phyloP scores from a whole-genome alignment of 2,888 invertebrate genomes.

The Amphiduros pacificus region DNA sequence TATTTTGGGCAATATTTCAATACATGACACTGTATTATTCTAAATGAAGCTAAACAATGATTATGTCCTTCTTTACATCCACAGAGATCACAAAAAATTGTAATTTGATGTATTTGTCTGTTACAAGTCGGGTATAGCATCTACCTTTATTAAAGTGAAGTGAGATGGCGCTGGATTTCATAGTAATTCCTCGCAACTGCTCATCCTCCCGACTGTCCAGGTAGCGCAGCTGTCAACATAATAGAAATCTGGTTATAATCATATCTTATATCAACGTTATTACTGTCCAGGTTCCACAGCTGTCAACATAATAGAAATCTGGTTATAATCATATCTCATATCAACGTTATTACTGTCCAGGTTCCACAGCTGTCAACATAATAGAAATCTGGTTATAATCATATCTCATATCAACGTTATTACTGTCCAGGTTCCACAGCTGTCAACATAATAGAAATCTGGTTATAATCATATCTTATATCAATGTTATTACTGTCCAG shows the following conservation, averaged over 20 bases:
- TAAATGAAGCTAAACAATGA: no score
- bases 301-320: constrained; percentile 40
- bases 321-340: not conserved
- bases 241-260: not conserved
- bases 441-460: constrained; percentile 40
- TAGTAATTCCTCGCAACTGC: constrained; percentile 95
- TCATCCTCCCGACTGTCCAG: constrained; percentile 96
- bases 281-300: constrained; percentile 86
- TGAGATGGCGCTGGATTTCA: constrained; percentile 96
- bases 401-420: constrained; percentile 75
- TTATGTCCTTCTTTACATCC: no score
- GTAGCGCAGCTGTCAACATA: constrained; percentile 68
- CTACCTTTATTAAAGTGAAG: constrained; percentile 68
- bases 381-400: not conserved
- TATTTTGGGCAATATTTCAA: no score
- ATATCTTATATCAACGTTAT: constrained; percentile 75
- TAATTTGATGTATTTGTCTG: no score
- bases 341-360: constrained; percentile 96
- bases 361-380: constrained; percentile 68
- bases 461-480: not conserved
- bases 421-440: constrained; percentile 86
- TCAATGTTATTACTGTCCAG: not conserved
- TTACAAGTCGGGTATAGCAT: not conserved
- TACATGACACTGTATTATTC: no score
- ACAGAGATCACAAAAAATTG: no score